These are phyloP conservation scores for Tetrapedia diversipes DNA, from an alignment of 2,888 invertebrate genomes.

Conservation along the genomic window DNA sequence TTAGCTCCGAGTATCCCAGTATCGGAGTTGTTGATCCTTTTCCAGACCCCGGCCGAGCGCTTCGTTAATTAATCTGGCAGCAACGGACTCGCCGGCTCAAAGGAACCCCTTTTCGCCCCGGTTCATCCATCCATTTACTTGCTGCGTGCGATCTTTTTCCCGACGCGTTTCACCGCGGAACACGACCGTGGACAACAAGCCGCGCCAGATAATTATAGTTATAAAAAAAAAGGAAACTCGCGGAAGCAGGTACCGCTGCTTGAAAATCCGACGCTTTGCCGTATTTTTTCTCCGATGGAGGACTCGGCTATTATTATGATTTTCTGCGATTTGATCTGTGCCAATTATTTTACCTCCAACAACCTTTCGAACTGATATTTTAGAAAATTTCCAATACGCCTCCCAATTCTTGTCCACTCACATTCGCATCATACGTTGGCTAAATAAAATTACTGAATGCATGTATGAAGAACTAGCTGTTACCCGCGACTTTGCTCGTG, in stretches of 20 bases:
- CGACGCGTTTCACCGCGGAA: constrained; percentile 45
- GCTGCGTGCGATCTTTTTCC: constrained; percentile 61
- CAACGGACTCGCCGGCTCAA: constrained; percentile 74
- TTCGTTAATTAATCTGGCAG: constrained; percentile 82
- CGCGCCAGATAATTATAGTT: constrained; percentile 49
- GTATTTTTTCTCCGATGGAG: no score
- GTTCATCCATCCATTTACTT: constrained; percentile 78
- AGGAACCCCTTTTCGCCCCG: constrained; percentile 76
- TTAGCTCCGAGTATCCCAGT: constrained; percentile 64
- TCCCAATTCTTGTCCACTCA: no score
- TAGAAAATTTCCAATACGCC: no score
- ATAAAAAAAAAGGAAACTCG: constrained; percentile 3
- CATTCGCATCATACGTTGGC: no score
- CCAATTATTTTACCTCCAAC: no score
- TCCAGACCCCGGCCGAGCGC: constrained; percentile 77
- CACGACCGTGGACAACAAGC: constrained; percentile 46
- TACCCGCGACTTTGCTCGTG: no score
- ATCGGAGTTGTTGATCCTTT: constrained; percentile 73
- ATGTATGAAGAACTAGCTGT: no score
- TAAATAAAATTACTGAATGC: no score
- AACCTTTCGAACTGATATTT: no score
- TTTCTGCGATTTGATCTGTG: no score
- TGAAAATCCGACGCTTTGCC: not conserved
- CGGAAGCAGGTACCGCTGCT: not conserved
- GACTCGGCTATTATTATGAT: no score